These are phyloP conservation scores for Benitochromis conjunctus DNA, from an alignment of 2,113 vertebrate species.

Conservation along the genomic window DNA sequence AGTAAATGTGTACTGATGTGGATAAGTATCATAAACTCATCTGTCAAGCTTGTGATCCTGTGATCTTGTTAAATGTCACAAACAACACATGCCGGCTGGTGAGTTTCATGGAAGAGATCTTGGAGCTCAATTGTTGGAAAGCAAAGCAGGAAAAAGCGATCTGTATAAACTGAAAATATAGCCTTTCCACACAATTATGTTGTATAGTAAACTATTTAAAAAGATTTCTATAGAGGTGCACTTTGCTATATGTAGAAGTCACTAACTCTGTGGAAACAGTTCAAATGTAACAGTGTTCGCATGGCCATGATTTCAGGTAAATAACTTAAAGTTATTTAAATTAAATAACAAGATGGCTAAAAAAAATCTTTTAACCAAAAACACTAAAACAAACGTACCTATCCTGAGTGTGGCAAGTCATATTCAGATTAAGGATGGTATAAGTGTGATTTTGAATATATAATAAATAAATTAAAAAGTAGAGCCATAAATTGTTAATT, in stretches of 20 bases:
- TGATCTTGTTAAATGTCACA: conserved; percentile 57
- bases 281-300: neutral
- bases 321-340: neutral
- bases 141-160: neutral
- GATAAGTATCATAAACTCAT: conserved; percentile 37
- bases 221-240: neutral
- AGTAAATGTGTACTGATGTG: conserved; percentile 42
- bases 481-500: accelerated
- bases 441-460: neutral
- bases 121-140: neutral
- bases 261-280: neutral
- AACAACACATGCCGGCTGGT: conserved; percentile 16
- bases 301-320: neutral
- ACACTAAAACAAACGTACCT: neutral
- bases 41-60: conserved; percentile 54
- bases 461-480: neutral
- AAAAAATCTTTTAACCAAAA: neutral
- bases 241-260: neutral
- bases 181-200: neutral
- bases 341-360: neutral
- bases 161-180: neutral
- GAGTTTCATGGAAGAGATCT: neutral
- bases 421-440: neutral
- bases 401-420: accelerated
- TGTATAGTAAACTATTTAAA: accelerated